Evolutionary conservation across 2,113 vertebrate genomes (phyloP).

Genomic region (Corythornis cristatus): DNA sequence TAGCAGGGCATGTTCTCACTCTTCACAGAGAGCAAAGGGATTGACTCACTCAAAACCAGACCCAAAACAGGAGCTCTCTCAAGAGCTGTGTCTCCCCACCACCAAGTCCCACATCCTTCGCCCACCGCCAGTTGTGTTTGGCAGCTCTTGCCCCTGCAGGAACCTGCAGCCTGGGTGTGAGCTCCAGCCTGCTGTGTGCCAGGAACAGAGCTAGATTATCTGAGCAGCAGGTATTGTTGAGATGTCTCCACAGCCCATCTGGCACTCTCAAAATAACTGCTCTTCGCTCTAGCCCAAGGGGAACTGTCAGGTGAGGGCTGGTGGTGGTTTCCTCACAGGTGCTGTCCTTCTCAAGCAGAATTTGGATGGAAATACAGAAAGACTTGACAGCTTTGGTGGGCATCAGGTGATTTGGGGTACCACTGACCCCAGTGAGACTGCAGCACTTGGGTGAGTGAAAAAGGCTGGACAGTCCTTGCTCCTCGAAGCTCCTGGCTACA

Average conservation of each 20-base stretch:
- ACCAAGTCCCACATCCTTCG: background rate
- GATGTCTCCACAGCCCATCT: constrained; percentile 7
- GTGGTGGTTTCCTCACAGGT: background rate
- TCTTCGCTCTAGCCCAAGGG: background rate
- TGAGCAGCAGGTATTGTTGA: background rate
- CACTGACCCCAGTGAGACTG: background rate
- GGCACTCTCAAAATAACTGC: background rate
- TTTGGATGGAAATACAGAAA: background rate
- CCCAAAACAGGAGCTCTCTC: background rate
- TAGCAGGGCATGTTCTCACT: background rate
- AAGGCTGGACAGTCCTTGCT: background rate
- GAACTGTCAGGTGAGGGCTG: background rate
- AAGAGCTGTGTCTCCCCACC: background rate
- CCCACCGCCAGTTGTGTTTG: background rate
- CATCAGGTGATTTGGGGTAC: background rate
- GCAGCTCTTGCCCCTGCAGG: background rate
- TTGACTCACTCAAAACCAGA: background rate
- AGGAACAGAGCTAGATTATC: background rate
- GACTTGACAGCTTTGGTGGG: background rate
- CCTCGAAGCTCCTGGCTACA: fast-evolving
- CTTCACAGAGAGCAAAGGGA: background rate
- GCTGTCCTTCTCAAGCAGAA: background rate
- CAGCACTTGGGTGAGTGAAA: background rate
- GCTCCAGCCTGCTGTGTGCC: background rate
- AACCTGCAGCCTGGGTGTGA: background rate